phyloP scores from a whole-genome alignment of 2,888 invertebrate species.

The Calliphora vomitoria region DNA sequence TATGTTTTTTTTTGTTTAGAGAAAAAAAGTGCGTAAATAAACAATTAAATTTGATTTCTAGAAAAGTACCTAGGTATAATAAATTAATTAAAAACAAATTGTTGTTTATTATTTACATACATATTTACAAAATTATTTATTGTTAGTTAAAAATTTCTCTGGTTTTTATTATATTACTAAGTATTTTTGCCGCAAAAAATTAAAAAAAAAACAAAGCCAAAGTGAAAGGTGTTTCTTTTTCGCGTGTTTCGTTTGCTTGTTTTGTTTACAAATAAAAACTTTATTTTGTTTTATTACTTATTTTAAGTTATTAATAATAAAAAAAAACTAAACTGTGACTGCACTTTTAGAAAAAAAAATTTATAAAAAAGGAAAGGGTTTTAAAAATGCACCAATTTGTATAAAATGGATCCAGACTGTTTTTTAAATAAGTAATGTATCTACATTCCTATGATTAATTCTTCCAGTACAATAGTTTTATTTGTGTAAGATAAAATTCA shows the following conservation, averaged over 20 bases:
- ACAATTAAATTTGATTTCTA: slow-evolving; percentile 30
- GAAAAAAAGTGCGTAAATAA: slow-evolving; percentile 46
- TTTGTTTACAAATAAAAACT: not conserved
- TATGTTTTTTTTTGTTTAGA: not conserved
- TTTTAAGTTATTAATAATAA: too few species aligned
- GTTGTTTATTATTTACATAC: slow-evolving; percentile 21
- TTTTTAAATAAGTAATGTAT: too few species aligned
- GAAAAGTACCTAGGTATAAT: not conserved
- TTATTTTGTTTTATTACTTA: too few species aligned
- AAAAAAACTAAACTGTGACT: too few species aligned
- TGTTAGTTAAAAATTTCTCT: not conserved
- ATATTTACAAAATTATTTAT: not conserved
- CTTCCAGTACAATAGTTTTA: too few species aligned
- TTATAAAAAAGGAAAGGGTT: too few species aligned
- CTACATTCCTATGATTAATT: too few species aligned
- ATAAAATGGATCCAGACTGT: too few species aligned
- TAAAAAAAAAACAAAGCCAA: slow-evolving; percentile 3
- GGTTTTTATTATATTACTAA: not conserved
- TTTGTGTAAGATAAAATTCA: too few species aligned
- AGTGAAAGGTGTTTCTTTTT: slow-evolving; percentile 49
- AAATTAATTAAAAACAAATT: slow-evolving; percentile 20
- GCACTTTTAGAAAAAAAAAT: too few species aligned
- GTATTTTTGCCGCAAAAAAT: not conserved
- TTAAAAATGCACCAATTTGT: too few species aligned
- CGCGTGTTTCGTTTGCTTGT: not conserved